Base-by-base conservation (phyloP, 2,888 invertebrate species). In the Portevinia maculata region DNA sequence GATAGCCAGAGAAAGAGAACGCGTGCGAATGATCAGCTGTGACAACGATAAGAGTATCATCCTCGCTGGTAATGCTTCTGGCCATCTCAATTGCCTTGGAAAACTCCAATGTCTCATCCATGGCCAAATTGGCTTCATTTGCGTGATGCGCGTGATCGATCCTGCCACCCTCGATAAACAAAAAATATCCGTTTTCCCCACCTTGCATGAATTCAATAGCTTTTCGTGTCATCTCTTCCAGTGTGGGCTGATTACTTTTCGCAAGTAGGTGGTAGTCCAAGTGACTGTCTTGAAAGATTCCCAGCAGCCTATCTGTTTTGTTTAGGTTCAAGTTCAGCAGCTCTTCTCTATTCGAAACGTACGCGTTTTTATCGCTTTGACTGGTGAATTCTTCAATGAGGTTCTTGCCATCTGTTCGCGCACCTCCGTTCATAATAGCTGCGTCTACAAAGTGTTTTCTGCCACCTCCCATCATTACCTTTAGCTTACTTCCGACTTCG, bases 21-120 rank as follows among this genome's bases (percentile, higher is more conserved):
- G 94, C 93, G 88, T 96, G 96, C 1, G 95, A 94, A 87, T 96
- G 96, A 89, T 96, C 96, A 0, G 96, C 93, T 0, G 96, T 96
- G 6, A 96, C 96, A 0, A 97, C 93, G 9, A 97, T 92, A 13
- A 97, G 91, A 0, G 97, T 97, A 13, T 97, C 95, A 0, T 93
- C 91, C 0, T 90, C 89, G 84, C 92, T 91, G 0, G 95, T 94
- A 89, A 94, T 88, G 39, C 92, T 90, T 30, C 92, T 84, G 0
- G 96, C 95, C n/a, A 91, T 91, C 85, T 93, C 90, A 6, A 96
- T 92, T 0, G 97, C 95, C 81, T 94, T 93, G 46, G 95, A 94
- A 76, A 97, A 93, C 87, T 96, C 95, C 0, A 95, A 91, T 3
- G 90, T 89, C 84, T 91, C 91, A 65, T 91, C 89, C 0, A 91